Percentiles rank a stretch among this genome's conserved stretches.
Evolutionary conservation across 2,888 invertebrate genomes (phyloP).

Genomic region (Tethea ocularis): DNA sequence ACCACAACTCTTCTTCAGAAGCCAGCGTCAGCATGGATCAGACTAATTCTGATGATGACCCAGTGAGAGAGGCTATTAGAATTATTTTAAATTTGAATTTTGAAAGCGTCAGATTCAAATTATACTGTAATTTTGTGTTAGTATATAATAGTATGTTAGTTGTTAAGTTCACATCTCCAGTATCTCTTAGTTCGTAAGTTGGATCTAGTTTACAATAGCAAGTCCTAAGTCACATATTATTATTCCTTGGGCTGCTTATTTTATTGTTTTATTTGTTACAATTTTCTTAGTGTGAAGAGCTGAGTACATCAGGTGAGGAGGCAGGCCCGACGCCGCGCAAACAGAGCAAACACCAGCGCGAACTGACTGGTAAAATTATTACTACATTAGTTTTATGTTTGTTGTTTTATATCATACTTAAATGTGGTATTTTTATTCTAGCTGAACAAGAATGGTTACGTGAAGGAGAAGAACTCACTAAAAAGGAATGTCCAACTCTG

Average conservation of each 20-base stretch:
- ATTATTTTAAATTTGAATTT: too few relatives aligned
- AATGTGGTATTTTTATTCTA: constrained; percentile 34
- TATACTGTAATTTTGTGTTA: background rate
- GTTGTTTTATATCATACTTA: background rate
- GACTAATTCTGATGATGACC: constrained; percentile 91
- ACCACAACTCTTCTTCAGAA: constrained; percentile 87
- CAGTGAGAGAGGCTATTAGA: constrained; percentile 50
- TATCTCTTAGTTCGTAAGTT: too few relatives aligned
- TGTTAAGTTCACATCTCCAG: too few relatives aligned
- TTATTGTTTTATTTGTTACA: background rate
- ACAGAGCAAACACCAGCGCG: constrained; percentile 82
- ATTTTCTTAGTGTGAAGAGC: constrained; percentile 82
- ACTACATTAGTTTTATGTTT: background rate
- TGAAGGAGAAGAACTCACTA: constrained; percentile 76
- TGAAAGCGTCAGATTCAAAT: too few relatives aligned
- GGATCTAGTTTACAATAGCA: too few relatives aligned
- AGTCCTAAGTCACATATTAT: too few relatives aligned
- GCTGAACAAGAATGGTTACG: constrained; percentile 80
- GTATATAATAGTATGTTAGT: too few relatives aligned
- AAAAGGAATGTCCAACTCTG: constrained; percentile 73
- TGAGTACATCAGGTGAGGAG: constrained; percentile 80
- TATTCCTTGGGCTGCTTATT: too few relatives aligned
- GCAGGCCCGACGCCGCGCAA: constrained; percentile 86
- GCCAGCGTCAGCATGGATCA: constrained; percentile 92
- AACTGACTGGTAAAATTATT: constrained; percentile 64